Percentiles rank a stretch among this genome's conserved stretches.
Evolutionary conservation across 2,113 vertebrate species (phyloP).

Genomic region (Nymphicus hollandicus): DNA sequence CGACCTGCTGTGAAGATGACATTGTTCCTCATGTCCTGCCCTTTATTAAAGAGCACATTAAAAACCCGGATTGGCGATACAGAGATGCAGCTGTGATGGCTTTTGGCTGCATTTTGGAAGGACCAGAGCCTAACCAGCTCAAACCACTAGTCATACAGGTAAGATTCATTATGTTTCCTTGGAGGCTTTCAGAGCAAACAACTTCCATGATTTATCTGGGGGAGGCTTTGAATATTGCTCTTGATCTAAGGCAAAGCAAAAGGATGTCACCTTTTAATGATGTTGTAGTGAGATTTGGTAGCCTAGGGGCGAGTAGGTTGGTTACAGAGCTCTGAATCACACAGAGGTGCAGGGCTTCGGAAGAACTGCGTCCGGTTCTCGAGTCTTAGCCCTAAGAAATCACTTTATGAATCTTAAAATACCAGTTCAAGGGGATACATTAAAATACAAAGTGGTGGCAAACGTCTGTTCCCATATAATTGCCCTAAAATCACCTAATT

Average conservation of each 20-base stretch:
- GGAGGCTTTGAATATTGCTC: accelerated
- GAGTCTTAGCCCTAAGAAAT: neutral
- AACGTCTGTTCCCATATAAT: accelerated
- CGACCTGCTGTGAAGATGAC: conserved; percentile 97
- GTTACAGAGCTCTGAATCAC: neutral
- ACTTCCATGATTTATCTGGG: neutral
- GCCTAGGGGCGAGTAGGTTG: neutral
- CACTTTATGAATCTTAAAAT: neutral
- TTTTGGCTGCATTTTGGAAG: conserved; percentile 95
- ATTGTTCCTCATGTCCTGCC: conserved; percentile 96
- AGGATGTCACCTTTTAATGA: neutral
- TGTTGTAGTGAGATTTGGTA: neutral
- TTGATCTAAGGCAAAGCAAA: neutral
- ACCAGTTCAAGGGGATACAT: accelerated
- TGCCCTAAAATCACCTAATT: neutral
- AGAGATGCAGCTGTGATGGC: conserved; percentile 98
- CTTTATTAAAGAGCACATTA: conserved; percentile 98
- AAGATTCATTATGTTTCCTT: neutral
- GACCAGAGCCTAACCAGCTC: conserved; percentile 93
- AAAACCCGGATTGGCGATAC: conserved; percentile 92
- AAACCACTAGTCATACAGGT: conserved; percentile 96
- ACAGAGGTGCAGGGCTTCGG: neutral
- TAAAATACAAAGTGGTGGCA: neutral
- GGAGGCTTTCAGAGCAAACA: neutral
- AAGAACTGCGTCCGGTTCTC: neutral